Evolutionary conservation across 2,113 vertebrate genomes (phyloP).

Genomic region (Sisor rabdophorus): DNA sequence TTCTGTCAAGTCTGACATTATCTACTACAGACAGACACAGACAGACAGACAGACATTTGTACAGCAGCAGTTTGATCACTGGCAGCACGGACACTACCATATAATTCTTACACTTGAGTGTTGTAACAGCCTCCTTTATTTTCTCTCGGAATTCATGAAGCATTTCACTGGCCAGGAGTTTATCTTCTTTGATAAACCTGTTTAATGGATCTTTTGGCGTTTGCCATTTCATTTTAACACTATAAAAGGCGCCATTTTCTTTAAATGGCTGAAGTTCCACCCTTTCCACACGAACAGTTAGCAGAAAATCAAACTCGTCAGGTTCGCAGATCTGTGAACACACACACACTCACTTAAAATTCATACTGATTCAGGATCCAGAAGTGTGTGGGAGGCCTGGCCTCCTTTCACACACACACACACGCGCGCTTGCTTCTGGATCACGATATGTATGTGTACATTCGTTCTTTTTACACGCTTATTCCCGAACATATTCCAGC

Average conservation of each 20-base stretch:
- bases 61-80: not conserved
- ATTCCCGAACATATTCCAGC: too few relatives aligned
- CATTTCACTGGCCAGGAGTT: slow-evolving; percentile 55
- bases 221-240: slow-evolving; percentile 54
- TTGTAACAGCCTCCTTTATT: slow-evolving; percentile 47
- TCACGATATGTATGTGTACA: too few relatives aligned
- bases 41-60: not conserved
- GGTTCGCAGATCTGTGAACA: slow-evolving; percentile 59
- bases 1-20: slow-evolving; percentile 57
- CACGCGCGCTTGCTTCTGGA: too few relatives aligned
- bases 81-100: not conserved
- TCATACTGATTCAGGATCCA: not conserved
- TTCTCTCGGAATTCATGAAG: slow-evolving; percentile 56
- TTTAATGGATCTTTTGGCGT: slow-evolving; percentile 7
- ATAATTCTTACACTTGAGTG: slow-evolving; percentile 31
- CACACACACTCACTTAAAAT: not conserved
- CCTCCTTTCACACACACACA: too few relatives aligned
- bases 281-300: slow-evolving; percentile 52
- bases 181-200: slow-evolving; percentile 38
- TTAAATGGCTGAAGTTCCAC: slow-evolving; percentile 41
- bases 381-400: too few relatives aligned
- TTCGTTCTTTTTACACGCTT: too few relatives aligned
- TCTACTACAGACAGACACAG: slow-evolving; percentile 10
- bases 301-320: slow-evolving; percentile 67
- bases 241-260: slow-evolving; percentile 58